Conservation (phyloP, 2,888 invertebrate species). For the Tachina grossa region DNA sequence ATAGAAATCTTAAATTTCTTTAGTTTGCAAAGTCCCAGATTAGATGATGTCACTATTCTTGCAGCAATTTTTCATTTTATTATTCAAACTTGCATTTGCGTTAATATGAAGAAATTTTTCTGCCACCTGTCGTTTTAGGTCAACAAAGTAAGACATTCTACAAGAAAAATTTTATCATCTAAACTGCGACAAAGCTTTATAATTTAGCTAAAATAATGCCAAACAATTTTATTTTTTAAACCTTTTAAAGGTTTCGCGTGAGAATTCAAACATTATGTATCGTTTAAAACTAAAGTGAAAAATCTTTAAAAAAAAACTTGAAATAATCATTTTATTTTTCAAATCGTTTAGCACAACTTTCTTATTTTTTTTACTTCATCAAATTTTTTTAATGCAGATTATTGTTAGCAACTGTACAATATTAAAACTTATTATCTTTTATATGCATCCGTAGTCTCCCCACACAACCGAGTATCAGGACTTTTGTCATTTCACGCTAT, state of each 20-base stretch:
- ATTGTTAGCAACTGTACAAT: neutral
- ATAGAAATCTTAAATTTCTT: neutral
- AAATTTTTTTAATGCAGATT: neutral
- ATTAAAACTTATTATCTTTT: too few species aligned
- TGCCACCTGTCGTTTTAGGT: too few species aligned
- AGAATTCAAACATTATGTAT: too few species aligned
- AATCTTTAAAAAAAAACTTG: neutral
- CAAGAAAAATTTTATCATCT: too few species aligned
- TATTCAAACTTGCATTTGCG: too few species aligned
- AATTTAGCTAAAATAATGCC: conserved; percentile 10
- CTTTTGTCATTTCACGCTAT: too few species aligned
- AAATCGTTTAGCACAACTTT: neutral
- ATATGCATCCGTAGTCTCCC: too few species aligned
- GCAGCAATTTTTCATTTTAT: too few species aligned
- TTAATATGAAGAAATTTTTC: too few species aligned
- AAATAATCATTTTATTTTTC: neutral
- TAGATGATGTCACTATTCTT: neutral
- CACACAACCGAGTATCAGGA: too few species aligned
- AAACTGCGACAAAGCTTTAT: neutral
- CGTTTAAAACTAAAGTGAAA: neutral
- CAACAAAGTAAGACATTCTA: too few species aligned
- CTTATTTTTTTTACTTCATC: neutral
- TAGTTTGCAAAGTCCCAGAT: neutral
- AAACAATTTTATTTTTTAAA: neutral
- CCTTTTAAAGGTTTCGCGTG: neutral